Evolutionary conservation across 2,888 invertebrate species (phyloP).

Genomic region (Chironomus riparius): DNA sequence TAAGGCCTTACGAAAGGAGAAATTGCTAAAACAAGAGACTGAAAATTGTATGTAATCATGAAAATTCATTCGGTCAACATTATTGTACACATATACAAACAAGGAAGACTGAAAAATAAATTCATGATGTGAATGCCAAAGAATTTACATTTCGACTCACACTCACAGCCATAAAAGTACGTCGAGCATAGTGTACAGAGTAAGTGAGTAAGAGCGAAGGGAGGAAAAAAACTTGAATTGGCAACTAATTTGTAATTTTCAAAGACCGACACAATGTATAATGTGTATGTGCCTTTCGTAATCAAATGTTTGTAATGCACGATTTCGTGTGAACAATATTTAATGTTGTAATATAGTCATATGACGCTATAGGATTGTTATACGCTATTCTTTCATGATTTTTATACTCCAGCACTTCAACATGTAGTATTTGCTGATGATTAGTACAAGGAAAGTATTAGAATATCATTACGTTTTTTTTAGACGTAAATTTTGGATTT

Average conservation of each 20-base stretch:
- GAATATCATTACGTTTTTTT: too few species aligned
- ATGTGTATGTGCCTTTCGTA: neutral
- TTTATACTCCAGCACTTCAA: too few species aligned
- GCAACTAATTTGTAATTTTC: constrained; percentile 22
- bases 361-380: too few species aligned
- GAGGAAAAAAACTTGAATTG: constrained; percentile 8
- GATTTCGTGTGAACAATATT: constrained; percentile 18
- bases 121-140: constrained; percentile 20
- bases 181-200: too few species aligned
- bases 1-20: neutral
- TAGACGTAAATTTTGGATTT: too few species aligned
- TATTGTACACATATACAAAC: neutral
- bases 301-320: constrained; percentile 1
- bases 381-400: too few species aligned
- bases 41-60: constrained; percentile 24
- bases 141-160: constrained; percentile 14
- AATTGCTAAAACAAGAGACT: constrained; percentile 10
- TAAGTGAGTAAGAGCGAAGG: neutral
- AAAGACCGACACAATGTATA: neutral
- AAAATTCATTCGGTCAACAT: constrained; percentile 25
- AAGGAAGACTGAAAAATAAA: neutral
- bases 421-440: too few species aligned
- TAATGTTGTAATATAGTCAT: neutral
- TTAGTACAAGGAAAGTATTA: too few species aligned
- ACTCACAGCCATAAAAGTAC: neutral